phyloP scores from a whole-genome alignment of 1,140 invertebrate genomes.

The Ylistrum balloti region DNA sequence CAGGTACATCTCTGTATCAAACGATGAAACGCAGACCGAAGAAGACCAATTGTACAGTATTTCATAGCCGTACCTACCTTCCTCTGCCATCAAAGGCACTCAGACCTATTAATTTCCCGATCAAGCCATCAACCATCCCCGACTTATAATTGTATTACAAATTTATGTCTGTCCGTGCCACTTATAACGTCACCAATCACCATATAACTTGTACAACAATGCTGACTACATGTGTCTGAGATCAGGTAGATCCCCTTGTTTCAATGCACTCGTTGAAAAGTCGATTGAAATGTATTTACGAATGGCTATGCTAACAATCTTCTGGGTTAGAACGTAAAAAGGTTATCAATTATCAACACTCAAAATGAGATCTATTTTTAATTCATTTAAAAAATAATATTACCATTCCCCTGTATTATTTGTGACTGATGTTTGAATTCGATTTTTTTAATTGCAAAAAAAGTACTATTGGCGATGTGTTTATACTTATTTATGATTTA shows the following conservation, averaged over 20 bases:
- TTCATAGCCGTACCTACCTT: not conserved
- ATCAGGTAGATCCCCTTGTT: not conserved
- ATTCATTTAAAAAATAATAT: too few relatives aligned
- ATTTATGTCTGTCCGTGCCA: constrained; percentile 14
- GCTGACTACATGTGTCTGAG: not conserved
- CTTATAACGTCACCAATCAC: constrained; percentile 27
- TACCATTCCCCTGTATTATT: too few relatives aligned
- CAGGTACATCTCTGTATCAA: not conserved
- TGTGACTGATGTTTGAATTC: too few relatives aligned
- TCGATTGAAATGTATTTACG: too few relatives aligned
- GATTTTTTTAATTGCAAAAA: too few relatives aligned
- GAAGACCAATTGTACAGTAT: not conserved
- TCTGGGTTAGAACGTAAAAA: too few relatives aligned
- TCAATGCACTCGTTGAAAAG: not conserved
- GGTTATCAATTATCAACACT: too few relatives aligned
- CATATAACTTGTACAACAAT: not conserved
- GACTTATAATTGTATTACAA: not conserved
- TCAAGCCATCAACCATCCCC: constrained; percentile 16
- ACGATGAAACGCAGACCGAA: too few relatives aligned
- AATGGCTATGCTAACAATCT: too few relatives aligned
- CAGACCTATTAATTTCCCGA: constrained; percentile 18
- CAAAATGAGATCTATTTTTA: too few relatives aligned
- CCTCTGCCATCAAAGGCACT: constrained; percentile 13
- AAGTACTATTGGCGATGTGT: too few relatives aligned
- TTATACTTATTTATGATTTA: too few relatives aligned